Evolutionary conservation across 2,888 invertebrate species (phyloP), one percentile per base, ranked within the genome.

Genomic region (Cryptocheilus praepositus): DNA sequence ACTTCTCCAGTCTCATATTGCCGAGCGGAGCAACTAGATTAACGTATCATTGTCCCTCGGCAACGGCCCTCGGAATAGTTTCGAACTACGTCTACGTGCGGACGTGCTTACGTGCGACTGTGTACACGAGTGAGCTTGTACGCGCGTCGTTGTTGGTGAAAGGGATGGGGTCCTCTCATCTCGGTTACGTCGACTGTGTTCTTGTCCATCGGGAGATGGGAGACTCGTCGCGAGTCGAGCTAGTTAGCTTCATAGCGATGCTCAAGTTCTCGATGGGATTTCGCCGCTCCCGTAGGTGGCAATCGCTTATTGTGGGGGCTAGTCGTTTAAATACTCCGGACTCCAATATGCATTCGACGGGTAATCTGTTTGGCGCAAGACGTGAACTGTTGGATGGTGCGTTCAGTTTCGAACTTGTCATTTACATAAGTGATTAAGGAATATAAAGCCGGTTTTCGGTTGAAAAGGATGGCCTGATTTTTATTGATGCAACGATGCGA

Each of bases 191-290:
- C 36, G 36, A 36, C 36, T 36, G 36, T 36, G 36, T 58, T 61
- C 56, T 56, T 52, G 62, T 67, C 74, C 70, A 28, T 45, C 44
- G 57, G 60, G 58, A 65, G 45, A 53, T 61, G 57, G 64, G 36
- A 36, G 62, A 62, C 64, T 64, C 60, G 64, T 53, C 57, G 51
- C 60, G 63, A 71, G 67, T 70, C 70, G 68, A 59, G 73, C 66
- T 72, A 76, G 72, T 70, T 79, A 64, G 67, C 49, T n/a, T 56
- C 45, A 60, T 61, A 49, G 67, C 61, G 58, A 36, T 36, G 36
- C 36, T 36, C 36, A 81, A 80, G 71, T 78, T 81, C 66, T 64
- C 72, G 60, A 80, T 76, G 68, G 75, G 73, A 77, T 75, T 80
- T 70, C 69, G 67, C 61, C 71, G 68, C 76, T 67, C 69, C 67